Evolutionary conservation across 2,113 vertebrate genomes (phyloP).

Genomic region (Lynx canadensis): DNA sequence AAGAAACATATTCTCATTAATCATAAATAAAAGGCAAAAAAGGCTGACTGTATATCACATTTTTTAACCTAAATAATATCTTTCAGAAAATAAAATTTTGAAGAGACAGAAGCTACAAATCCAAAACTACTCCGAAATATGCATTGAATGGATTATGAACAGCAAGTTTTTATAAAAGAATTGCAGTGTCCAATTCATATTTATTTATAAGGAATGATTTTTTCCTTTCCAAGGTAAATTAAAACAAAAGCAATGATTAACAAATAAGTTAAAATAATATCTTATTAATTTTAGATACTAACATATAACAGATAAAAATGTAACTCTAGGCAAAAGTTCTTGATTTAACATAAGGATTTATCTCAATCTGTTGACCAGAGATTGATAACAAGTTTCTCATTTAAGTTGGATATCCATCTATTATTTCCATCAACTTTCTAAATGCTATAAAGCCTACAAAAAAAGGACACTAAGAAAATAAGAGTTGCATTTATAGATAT

Average conservation of each 20-base stretch:
- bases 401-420: background rate
- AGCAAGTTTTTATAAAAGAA: background rate
- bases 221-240: background rate
- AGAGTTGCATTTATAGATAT: background rate
- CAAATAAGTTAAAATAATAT: background rate
- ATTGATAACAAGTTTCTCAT: background rate
- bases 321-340: background rate
- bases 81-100: background rate
- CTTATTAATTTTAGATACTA: background rate
- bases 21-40: background rate
- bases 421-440: background rate
- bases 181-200: background rate
- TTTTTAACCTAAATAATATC: background rate
- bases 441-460: background rate
- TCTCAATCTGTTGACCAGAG: background rate
- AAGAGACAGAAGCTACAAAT: background rate
- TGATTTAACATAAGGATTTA: background rate
- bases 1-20: background rate
- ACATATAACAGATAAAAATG: background rate
- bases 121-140: background rate
- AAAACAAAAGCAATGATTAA: background rate
- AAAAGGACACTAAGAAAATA: background rate
- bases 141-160: background rate
- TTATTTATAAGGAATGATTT: constrained; percentile 15
- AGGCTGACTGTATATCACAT: background rate